Conservation (phyloP, 2,113 vertebrate species). For the Phocoena sinus region DNA sequence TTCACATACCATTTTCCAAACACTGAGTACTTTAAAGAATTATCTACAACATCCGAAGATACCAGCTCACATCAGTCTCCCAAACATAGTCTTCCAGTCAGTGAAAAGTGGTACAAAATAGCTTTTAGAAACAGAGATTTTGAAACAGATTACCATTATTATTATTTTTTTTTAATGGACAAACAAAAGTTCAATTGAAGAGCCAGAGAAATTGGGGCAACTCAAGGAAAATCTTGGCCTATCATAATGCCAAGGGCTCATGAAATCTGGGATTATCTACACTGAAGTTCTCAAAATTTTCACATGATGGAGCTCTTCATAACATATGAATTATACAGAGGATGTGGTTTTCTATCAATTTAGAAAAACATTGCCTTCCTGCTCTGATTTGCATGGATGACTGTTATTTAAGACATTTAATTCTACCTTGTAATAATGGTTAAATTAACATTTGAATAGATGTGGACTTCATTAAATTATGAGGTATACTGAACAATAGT, state of each 20-base stretch:
- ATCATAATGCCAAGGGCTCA: not conserved
- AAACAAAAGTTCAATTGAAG: not conserved
- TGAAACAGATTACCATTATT: not conserved
- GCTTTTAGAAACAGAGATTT: not conserved
- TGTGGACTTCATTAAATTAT: not conserved
- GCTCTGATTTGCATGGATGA: not conserved
- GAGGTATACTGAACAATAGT: not conserved
- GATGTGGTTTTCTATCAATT: not conserved
- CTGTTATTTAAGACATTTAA: not conserved
- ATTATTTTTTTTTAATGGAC: not conserved
- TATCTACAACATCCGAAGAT: constrained; percentile 31
- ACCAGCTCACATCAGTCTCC: not conserved
- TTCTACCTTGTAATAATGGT: not conserved
- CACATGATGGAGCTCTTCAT: not conserved
- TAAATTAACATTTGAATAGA: not conserved
- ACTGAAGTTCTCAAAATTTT: not conserved
- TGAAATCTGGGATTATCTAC: not conserved
- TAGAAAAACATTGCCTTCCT: not conserved
- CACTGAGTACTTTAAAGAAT: constrained; percentile 47
- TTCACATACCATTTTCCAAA: constrained; percentile 22
- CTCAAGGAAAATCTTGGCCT: not conserved
- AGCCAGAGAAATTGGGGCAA: constrained; percentile 35
- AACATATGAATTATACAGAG: not conserved
- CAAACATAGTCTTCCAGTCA: constrained; percentile 40
- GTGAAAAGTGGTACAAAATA: not conserved